Percentiles rank a stretch among this genome's conserved stretches.
Evolutionary conservation across 2,113 vertebrate genomes (phyloP).

Genomic region (Donacobius atricapilla): DNA sequence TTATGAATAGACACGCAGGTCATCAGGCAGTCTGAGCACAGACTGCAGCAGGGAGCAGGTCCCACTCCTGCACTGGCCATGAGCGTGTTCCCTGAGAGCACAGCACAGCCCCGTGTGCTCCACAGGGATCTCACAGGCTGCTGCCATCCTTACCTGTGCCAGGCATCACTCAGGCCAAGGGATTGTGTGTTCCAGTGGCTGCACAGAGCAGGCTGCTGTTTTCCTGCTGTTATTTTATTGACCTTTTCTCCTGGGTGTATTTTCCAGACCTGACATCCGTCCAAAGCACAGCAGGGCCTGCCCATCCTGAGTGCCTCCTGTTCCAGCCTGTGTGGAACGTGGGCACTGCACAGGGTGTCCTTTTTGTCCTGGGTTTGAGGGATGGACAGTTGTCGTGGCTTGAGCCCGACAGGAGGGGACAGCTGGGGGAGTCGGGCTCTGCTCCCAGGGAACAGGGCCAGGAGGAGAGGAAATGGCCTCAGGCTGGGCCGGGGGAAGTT

Average conservation of each 20-base stretch:
- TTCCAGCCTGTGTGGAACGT: background rate
- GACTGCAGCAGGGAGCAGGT: background rate
- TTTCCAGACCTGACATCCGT: background rate
- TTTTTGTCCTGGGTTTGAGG: fast-evolving
- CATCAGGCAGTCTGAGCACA: background rate
- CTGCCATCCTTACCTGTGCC: background rate
- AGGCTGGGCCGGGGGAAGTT: background rate
- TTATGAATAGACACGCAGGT: background rate
- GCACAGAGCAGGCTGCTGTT: background rate
- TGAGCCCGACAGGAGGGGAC: background rate
- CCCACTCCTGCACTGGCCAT: fast-evolving
- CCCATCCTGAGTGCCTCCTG: background rate
- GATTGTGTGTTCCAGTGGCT: background rate
- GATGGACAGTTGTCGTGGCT: background rate
- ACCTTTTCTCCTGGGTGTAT: background rate
- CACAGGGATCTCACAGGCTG: background rate
- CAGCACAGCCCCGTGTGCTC: background rate
- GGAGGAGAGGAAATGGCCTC: background rate
- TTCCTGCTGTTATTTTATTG: background rate
- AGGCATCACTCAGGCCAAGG: background rate
- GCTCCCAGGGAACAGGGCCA: background rate
- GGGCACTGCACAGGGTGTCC: fast-evolving
- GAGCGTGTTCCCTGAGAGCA: fast-evolving
- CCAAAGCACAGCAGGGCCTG: background rate
- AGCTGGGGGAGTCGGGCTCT: background rate